Evolutionary conservation across 2,797 vertebrate genomes (phyloP).

Genomic region (Sebastes minor): DNA sequence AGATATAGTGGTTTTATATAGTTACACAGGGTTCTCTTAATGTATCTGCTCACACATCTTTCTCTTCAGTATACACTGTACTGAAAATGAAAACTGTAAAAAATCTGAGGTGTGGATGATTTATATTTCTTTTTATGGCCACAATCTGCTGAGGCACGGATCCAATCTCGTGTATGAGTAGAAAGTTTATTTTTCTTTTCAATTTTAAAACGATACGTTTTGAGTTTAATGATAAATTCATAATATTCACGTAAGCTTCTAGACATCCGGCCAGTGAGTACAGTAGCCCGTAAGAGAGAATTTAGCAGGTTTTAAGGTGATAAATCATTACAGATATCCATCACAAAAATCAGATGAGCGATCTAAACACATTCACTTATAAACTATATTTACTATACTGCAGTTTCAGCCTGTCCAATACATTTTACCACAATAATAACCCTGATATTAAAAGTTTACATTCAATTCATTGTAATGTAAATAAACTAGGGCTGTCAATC

Average conservation of each 20-base stretch:
- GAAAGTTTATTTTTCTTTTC: not conserved
- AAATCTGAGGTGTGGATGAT: not conserved
- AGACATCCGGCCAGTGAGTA: not conserved
- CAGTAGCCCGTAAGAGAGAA: not conserved
- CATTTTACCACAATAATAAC: not conserved
- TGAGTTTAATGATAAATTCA: not conserved
- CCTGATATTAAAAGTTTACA: not conserved
- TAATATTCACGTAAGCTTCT: not conserved
- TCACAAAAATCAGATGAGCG: not conserved
- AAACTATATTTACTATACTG: not conserved
- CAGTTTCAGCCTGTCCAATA: not conserved
- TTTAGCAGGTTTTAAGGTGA: not conserved
- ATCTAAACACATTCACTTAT: not conserved
- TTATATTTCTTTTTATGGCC: not conserved
- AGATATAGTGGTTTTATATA: not conserved
- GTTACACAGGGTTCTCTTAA: not conserved
- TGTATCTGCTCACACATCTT: not conserved
- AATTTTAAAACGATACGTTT: not conserved
- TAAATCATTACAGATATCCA: slow-evolving; percentile 1
- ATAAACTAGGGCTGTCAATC: not conserved
- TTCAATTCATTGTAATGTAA: not conserved
- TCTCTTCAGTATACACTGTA: not conserved
- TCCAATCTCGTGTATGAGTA: not conserved
- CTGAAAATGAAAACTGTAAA: not conserved
- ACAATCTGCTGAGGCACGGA: not conserved